Percentiles rank a stretch among this genome's conserved stretches.
These are phyloP conservation scores for Otocyon megalotis DNA, from an alignment of 2,113 vertebrate species.

Conservation along the genomic window DNA sequence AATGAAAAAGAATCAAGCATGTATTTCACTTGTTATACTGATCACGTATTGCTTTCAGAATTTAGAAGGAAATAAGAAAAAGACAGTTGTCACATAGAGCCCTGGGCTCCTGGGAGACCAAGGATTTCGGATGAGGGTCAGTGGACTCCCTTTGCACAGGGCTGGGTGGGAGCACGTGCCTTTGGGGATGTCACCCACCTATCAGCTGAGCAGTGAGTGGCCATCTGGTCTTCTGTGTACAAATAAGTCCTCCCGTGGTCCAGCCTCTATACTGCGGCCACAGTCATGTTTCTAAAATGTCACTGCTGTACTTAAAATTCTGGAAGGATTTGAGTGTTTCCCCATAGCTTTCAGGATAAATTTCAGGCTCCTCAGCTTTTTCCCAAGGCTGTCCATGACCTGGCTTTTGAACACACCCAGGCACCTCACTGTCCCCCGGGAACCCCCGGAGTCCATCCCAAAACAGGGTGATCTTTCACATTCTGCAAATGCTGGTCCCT, in stretches of 20 bases:
- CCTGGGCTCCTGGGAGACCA: not conserved
- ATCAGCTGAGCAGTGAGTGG: not conserved
- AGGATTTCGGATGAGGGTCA: rapidly evolving
- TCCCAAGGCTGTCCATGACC: not conserved
- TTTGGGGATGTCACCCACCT: rapidly evolving
- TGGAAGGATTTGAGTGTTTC: not conserved
- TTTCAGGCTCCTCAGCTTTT: not conserved
- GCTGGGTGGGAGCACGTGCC: rapidly evolving
- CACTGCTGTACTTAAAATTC: not conserved
- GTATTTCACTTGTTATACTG: not conserved
- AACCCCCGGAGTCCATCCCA: rapidly evolving
- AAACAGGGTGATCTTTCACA: rapidly evolving
- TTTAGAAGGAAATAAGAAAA: not conserved
- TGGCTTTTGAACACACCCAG: not conserved
- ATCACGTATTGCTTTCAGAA: not conserved
- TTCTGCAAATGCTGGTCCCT: too few species aligned
- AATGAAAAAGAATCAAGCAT: not conserved
- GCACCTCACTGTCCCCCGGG: rapidly evolving
- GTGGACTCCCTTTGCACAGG: not conserved
- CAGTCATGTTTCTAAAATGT: not conserved
- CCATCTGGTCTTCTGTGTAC: not conserved
- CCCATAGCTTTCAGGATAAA: not conserved
- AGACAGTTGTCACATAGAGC: rapidly evolving
- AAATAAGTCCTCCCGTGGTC: rapidly evolving
- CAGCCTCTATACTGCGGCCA: not conserved